Evolutionary conservation across 2,797 vertebrate species (phyloP).

Genomic region (Distichodus sexfasciatus): DNA sequence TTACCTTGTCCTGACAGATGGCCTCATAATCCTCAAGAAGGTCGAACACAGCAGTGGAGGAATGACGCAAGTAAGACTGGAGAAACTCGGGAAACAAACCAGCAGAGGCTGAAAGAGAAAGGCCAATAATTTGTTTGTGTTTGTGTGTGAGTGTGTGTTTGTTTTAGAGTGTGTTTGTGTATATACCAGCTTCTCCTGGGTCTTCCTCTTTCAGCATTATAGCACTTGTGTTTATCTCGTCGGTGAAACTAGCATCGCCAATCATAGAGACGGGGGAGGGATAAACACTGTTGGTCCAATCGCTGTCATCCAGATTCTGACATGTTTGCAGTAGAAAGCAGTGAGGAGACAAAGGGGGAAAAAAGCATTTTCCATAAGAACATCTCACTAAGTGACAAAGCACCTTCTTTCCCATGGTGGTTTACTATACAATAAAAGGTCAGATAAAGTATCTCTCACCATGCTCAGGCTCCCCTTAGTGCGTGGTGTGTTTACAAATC

Average conservation of each 20-base stretch:
- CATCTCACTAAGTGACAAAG: no score
- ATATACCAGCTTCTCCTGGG: conserved; percentile 88
- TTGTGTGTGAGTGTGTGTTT: background rate
- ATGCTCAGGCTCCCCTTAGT: conserved; percentile 66
- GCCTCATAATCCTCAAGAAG: conserved; percentile 89
- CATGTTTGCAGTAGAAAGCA: no score
- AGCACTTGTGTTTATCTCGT: conserved; percentile 84
- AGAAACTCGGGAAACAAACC: conserved; percentile 93
- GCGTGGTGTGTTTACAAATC: conserved; percentile 75
- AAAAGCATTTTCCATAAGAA: no score
- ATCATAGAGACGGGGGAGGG: conserved; percentile 72
- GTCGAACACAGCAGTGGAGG: conserved; percentile 89
- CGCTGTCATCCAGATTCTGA: conserved; percentile 85
- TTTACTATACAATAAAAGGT: no score
- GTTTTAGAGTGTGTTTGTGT: background rate
- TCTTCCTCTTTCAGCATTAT: conserved; percentile 92
- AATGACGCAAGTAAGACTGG: conserved; percentile 82
- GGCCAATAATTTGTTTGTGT: background rate
- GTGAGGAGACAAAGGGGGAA: no score
- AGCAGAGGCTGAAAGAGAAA: conserved; percentile 76
- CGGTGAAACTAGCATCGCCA: conserved; percentile 75
- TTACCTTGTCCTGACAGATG: conserved; percentile 84
- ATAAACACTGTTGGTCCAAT: conserved; percentile 79
- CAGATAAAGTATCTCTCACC: conserved; percentile 60
- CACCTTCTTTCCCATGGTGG: no score